phyloP scores from a whole-genome alignment of 2,888 invertebrate genomes.

The Lucinisca nassula region DNA sequence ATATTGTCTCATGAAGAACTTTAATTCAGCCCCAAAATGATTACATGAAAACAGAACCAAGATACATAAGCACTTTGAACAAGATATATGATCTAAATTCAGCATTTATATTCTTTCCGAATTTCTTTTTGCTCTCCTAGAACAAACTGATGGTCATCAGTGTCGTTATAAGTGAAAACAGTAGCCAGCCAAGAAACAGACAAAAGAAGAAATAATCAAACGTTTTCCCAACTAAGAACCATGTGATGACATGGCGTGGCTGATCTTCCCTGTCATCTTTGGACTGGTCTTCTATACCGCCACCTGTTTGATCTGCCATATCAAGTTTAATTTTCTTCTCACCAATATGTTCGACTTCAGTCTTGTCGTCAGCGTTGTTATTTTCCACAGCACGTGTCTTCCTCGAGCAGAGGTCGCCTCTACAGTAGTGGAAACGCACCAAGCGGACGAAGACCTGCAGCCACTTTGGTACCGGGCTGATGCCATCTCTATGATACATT shows the following conservation, averaged over 20 bases:
- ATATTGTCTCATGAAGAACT: too few relatives aligned
- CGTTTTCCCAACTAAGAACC: conserved; percentile 19
- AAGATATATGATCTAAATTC: too few relatives aligned
- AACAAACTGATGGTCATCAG: background rate
- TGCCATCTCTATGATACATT: conserved; percentile 8
- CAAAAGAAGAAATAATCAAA: conserved; percentile 25
- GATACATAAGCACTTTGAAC: too few relatives aligned
- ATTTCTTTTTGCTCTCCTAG: too few relatives aligned
- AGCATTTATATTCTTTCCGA: too few relatives aligned
- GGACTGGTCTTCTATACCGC: background rate
- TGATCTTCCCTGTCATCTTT: background rate
- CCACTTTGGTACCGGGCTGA: conserved; percentile 3
- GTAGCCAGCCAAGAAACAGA: conserved; percentile 20
- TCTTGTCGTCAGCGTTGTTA: background rate
- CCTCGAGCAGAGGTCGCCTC: background rate
- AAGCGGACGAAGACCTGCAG: background rate
- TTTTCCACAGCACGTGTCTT: background rate
- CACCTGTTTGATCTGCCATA: background rate
- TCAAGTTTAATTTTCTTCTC: background rate
- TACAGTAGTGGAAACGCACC: conserved; percentile 6
- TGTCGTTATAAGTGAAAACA: conserved; percentile 9
- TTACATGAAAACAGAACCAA: too few relatives aligned
- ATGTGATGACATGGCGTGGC: background rate
- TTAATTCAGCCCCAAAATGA: too few relatives aligned
- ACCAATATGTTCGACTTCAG: background rate